Evolutionary conservation across 1,140 invertebrate species (phyloP).

Genomic region (Drosophila elegans): DNA sequence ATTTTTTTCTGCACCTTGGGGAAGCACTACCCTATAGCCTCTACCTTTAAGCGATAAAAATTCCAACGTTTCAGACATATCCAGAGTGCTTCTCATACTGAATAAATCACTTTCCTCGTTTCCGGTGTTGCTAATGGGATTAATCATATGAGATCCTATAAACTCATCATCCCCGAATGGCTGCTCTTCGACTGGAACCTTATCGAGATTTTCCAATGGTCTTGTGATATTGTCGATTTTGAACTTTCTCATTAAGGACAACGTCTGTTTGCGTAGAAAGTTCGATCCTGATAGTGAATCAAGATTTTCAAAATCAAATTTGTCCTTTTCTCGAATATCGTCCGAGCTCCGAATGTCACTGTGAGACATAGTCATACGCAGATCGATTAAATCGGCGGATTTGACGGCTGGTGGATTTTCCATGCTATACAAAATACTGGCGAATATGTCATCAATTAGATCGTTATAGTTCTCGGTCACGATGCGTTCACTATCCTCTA

Average conservation of each 20-base stretch:
- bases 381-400: constrained; percentile 2
- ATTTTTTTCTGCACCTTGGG: not conserved
- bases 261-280: constrained; percentile 13
- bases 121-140: no score
- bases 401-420: not conserved
- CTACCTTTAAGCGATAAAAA: constrained; percentile 4
- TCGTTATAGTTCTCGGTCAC: constrained; percentile 47
- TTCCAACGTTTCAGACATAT: constrained; percentile 6
- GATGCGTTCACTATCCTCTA: constrained; percentile 52
- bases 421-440: constrained; percentile 6
- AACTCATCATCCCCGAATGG: not conserved
- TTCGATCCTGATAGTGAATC: not conserved
- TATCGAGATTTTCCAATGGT: constrained; percentile 5
- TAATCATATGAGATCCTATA: not conserved
- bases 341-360: not conserved
- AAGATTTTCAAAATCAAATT: not conserved
- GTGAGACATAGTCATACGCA: constrained; percentile 9
- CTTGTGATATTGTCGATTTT: constrained; percentile 48
- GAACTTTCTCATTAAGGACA: constrained; percentile 37
- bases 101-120: not conserved
- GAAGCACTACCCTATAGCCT: constrained; percentile 29
- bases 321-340: constrained; percentile 24
- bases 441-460: constrained; percentile 58
- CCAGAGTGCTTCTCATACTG: constrained; percentile 21
- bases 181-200: not conserved